Evolutionary conservation across 1,140 invertebrate species (phyloP), one percentile per base, ranked within the genome.

Genomic region (Psilanteris sp.): DNA sequence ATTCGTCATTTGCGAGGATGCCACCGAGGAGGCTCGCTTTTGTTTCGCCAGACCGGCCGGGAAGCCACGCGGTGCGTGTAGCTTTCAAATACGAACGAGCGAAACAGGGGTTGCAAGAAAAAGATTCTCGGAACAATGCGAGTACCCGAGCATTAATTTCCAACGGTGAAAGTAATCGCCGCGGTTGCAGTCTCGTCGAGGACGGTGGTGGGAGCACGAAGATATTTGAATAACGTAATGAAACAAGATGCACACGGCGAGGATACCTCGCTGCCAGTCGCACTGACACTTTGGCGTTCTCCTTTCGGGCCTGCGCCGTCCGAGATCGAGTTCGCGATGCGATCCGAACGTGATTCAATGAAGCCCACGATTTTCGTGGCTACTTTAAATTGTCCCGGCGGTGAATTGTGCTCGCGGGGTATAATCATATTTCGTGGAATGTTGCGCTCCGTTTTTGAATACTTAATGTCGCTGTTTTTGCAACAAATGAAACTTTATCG

Each of bases 61-160:
- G 14, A 11, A 3, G 22, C 37, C 48, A 20, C 61, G 48, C 48
- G 41, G 1, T 22, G 39, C 36, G 26, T 36, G 7, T 8, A n/a
- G n/a, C 27, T 31, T 52, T 52, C 34, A 18, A 41, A 41, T 16
- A 22, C 3, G 3, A n/a, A n/a, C n/a, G 22, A 14, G 31, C n/a
- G 10, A 34, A 43, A 57, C 59, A 54, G 11, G 37, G 36, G 52
- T 32, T 31, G 20, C 52, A 59, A 70, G 54, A 57, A 52, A 54
- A 70, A 59, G 41, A 52, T 59, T 43, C 46, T 68, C 54, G n/a
- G 66, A 50, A 70, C 66, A 70, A 70, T 70, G 44, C 54, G 27
- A 39, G 22, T 31, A 34, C 24, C 34, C 26, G 43, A 4, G 66
- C 52, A 70, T 70, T 59, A 70, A 70, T 70, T 59, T 16, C 43